Percentiles rank a stretch among this genome's conserved stretches.
These are phyloP conservation scores for Synanthedon vespiformis DNA, from an alignment of 2,888 invertebrate genomes.

Conservation along the genomic window DNA sequence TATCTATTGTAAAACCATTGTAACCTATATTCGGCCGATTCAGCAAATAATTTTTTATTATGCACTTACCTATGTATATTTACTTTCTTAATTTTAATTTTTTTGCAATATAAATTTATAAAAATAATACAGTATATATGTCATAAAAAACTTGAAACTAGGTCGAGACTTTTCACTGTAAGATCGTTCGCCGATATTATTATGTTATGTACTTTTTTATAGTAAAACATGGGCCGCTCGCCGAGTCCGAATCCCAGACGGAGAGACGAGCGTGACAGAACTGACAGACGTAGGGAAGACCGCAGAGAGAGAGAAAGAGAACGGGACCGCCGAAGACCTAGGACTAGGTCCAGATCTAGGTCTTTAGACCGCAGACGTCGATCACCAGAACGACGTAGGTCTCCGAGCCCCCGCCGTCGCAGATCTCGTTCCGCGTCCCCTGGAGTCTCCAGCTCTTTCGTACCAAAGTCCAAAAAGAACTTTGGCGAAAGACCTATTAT, in stretches of 20 bases:
- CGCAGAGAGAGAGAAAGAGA: conserved; percentile 30
- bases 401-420: conserved; percentile 29
- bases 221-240: conserved; percentile 57
- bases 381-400: conserved; percentile 45
- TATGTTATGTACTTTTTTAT: conserved; percentile 5
- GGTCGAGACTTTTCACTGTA: no score
- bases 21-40: no score
- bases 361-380: conserved; percentile 52
- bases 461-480: conserved; percentile 43
- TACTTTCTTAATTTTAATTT: no score
- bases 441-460: conserved; percentile 46
- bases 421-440: conserved; percentile 48
- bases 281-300: conserved; percentile 19
- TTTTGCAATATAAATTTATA: no score
- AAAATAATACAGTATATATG: no score
- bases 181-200: no score
- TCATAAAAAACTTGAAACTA: no score
- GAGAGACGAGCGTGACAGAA: conserved; percentile 39
- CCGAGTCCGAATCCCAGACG: conserved; percentile 53
- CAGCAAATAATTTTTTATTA: no score
- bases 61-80: no score
- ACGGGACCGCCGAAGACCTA: conserved; percentile 48
- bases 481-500: conserved; percentile 74
- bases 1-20: no score
- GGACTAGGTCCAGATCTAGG: conserved; percentile 54